These are phyloP conservation scores for Zenarchopterus dispar DNA, from an alignment of 2,797 vertebrate species.

Conservation along the genomic window DNA sequence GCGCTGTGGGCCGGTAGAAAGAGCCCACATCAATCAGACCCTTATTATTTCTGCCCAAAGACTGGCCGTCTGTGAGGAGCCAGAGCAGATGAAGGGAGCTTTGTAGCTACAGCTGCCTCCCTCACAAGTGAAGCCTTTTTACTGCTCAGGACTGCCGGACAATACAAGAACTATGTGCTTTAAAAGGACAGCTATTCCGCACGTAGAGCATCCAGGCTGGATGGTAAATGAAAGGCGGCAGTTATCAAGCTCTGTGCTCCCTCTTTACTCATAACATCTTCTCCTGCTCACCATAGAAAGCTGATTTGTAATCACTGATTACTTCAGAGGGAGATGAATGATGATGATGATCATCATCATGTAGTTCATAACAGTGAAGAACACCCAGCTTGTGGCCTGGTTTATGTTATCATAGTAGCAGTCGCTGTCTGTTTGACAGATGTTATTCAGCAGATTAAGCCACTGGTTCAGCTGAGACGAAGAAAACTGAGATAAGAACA, in stretches of 20 bases:
- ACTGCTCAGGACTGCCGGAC: conserved; percentile 45
- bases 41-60: conserved; percentile 58
- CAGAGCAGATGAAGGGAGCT: conserved; percentile 65
- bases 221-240: conserved; percentile 27
- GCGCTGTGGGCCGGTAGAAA: conserved; percentile 51
- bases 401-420: conserved; percentile 67
- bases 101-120: conserved; percentile 78
- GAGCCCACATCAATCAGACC: conserved; percentile 76
- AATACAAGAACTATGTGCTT: conserved; percentile 67
- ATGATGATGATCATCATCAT: conserved; percentile 23
- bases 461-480: conserved; percentile 2
- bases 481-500: too few species aligned
- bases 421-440: conserved; percentile 62
- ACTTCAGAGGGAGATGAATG: conserved; percentile 11
- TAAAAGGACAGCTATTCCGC: conserved; percentile 51
- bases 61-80: conserved; percentile 54
- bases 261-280: conserved; percentile 7
- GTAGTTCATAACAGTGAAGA: conserved; percentile 8
- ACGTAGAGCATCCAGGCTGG: conserved; percentile 23
- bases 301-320: conserved; percentile 25
- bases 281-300: conserved; percentile 19
- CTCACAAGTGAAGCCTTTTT: conserved; percentile 68
- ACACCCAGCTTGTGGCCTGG: conserved; percentile 9
- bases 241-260: conserved; percentile 27
- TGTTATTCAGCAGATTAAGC: conserved; percentile 55